Evolutionary conservation across 2,888 invertebrate genomes (phyloP).

Genomic region (Amiota mariae): DNA sequence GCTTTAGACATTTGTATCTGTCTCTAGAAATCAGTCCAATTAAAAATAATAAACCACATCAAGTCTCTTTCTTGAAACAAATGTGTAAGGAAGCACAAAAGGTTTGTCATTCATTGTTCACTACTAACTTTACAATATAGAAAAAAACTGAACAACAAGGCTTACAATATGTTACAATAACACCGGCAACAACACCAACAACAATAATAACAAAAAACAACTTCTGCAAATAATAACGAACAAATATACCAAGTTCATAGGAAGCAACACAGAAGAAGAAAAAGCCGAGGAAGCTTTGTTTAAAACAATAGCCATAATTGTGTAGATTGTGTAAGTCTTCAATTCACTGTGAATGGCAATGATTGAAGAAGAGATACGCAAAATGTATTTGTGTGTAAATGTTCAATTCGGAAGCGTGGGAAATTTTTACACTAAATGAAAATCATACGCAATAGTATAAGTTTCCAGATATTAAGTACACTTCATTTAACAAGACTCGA

Average conservation of each 20-base stretch:
- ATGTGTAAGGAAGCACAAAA: background rate
- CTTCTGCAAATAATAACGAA: constrained; percentile 5
- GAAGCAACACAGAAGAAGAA: background rate
- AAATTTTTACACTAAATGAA: background rate
- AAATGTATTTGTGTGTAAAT: constrained; percentile 1
- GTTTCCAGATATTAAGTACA: no score
- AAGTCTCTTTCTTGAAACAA: background rate
- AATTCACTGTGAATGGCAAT: constrained; percentile 23
- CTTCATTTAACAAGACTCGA: no score
- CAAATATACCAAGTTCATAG: background rate
- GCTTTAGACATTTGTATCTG: constrained; percentile 50
- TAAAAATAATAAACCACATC: constrained; percentile 59
- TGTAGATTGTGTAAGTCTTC: background rate
- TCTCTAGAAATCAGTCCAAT: constrained; percentile 64
- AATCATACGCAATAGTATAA: no score
- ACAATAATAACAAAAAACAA: background rate
- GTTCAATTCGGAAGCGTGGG: background rate
- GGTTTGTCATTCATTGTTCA: background rate
- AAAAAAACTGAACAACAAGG: no score
- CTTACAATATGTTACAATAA: background rate
- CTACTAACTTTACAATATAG: background rate
- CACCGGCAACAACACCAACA: background rate
- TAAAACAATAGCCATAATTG: constrained; percentile 18
- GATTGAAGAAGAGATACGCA: constrained; percentile 21
- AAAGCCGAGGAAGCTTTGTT: background rate